Base-by-base conservation (phyloP, 2,113 vertebrate genomes). In the Phycodurus eques region DNA sequence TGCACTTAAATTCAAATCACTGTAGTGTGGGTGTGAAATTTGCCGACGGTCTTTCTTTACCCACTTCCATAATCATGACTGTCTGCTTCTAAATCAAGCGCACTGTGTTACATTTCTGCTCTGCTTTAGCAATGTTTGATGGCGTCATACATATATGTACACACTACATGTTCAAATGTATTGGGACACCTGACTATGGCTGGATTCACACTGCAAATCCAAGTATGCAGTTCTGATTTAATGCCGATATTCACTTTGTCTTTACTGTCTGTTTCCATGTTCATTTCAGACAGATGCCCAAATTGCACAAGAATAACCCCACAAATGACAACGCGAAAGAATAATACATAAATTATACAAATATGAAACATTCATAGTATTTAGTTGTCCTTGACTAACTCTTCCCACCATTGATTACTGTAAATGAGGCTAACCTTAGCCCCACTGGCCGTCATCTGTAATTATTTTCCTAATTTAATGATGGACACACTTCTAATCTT, bases 1-100 rank as follows among this genome's bases (percentile, higher is more conserved):
- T 78, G 82, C 83, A 85, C 80, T 86, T 83, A 81, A 77, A 75
- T 63, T 63, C 65, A 13, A 57, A 67, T 71, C 67, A 31, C 4
- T 33, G 22, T 22, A 12, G 13, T 76, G 46, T 44, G 72, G 60
- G 49, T 65, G 46, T 59, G 74, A 54, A 47, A 51, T 65, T 53
- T 31, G 65, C 35, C 68, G 75, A 3, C 75, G 31, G 61, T 64
- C 71, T 67, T 42, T 56, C 76, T 82, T 22, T 71, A 61, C 60
- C 80, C 65, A 65, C 61, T 12, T 71, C 68, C 70, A 20, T 79
- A 51, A 53, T 62, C 60, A 39, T 19, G 15, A 39, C 60, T 66
- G 13, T 47, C 12, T 44, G 63, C 63, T 65, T 46, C n/a, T 42
- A 20, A 64, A 44, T 51, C 53, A 10, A 59, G 11, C 8, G 27